phyloP scores from a whole-genome alignment of 2,797 vertebrate genomes.

The Hippoglossus hippoglossus region DNA sequence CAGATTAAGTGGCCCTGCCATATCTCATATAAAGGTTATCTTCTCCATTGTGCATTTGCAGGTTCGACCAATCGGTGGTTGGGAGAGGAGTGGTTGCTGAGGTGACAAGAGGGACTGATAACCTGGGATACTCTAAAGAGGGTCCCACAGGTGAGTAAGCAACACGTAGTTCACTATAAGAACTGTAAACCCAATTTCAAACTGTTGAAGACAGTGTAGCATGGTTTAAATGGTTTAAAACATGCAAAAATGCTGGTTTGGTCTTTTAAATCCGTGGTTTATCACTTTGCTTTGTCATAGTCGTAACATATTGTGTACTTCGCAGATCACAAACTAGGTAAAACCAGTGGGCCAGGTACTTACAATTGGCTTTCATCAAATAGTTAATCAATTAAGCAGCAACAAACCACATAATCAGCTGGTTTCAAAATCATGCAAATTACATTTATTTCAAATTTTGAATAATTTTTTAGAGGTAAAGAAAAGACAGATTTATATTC shows the following conservation, averaged over 20 bases:
- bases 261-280: no score
- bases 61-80: conserved; percentile 59
- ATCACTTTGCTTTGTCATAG: no score
- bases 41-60: conserved; percentile 54
- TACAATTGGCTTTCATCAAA: no score
- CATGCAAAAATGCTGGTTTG: no score
- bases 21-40: conserved; percentile 51
- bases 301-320: no score
- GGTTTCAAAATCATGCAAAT: no score
- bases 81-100: conserved; percentile 50
- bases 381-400: no score
- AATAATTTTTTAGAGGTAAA: no score
- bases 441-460: no score
- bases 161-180: background rate
- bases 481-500: background rate
- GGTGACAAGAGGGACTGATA: conserved; percentile 66
- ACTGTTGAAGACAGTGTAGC: background rate
- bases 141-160: conserved; percentile 66
- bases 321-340: no score
- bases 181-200: background rate
- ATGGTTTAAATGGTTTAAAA: no score
- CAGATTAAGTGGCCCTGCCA: background rate
- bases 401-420: no score
- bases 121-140: conserved; percentile 72
- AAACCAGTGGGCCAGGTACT: background rate